Evolutionary conservation across 2,888 invertebrate species (phyloP), one percentile per base, ranked within the genome.

Genomic region (Lagria hirta): DNA sequence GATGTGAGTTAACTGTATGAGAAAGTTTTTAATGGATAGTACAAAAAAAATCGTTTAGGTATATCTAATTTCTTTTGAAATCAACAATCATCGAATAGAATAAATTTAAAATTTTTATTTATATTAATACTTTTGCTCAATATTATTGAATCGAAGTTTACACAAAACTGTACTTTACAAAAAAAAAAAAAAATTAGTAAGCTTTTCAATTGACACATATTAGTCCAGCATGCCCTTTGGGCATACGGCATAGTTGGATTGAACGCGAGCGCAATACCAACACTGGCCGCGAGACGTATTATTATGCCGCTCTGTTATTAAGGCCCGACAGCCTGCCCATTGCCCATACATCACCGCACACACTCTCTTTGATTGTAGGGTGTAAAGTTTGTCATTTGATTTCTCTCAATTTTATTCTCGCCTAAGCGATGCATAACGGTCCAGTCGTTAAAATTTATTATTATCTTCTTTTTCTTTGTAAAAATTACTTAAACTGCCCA

Each of bases 271-370:
- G 60, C 56, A 60, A 62, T 64, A 63, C 65, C 62, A 65, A 65
- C 62, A 62, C 59, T 52, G 61, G 49, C 62, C 63, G 55, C 52
- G 60, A 64, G 65, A 65, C 56, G 58, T 64, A 61, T 68, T 66
- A 65, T 65, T 66, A 65, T 37, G 63, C 70, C 70, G 70, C 70
- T 68, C 70, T 70, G 69, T 70, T 70, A 70, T 70, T 70, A 70
- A 61, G 63, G 63, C 57, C 68, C 67, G 65, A 58, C 66, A 62
- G 62, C 61, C 68, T 59, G 66, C 69, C 69, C 67, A 66, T 63
- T 66, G 67, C 61, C 68, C 69, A 70, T 70, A 70, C 65, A 68
- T 68, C 69, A 69, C 68, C 61, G 61, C 64, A 62, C 62, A 61
- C 64, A 60, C 62, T 53, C 51, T 59, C 58, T 56, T 49, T 65